Evolutionary conservation across 1,140 invertebrate genomes (phyloP).

Genomic region (Paramacrobiotus metropolitanus): DNA sequence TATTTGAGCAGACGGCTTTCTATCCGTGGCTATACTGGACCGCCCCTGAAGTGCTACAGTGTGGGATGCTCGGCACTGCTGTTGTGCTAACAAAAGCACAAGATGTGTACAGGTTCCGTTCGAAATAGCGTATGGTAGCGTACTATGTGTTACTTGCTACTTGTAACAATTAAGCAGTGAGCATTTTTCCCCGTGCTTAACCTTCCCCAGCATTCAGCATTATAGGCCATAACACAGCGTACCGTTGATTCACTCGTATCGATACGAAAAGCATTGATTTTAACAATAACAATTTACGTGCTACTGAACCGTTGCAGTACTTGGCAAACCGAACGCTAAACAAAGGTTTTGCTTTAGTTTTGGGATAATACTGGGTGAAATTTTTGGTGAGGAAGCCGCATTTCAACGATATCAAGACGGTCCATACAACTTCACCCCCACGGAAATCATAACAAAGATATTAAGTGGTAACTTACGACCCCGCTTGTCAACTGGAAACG

Average conservation of each 20-base stretch:
- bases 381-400: not conserved
- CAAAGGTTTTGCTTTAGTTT: too few relatives aligned
- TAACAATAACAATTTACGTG: not conserved
- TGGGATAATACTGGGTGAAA: not conserved
- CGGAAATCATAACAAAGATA: not conserved
- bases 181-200: too few relatives aligned
- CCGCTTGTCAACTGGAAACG: not conserved
- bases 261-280: too few relatives aligned
- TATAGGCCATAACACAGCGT: too few relatives aligned
- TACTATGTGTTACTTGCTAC: too few relatives aligned
- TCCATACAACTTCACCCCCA: constrained; percentile 1
- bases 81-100: not conserved
- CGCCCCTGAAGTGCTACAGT: not conserved
- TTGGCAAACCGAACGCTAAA: too few relatives aligned
- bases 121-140: too few relatives aligned
- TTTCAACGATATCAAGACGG: constrained; percentile 1
- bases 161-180: too few relatives aligned
- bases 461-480: not conserved
- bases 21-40: constrained; percentile 3
- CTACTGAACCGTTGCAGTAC: too few relatives aligned
- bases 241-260: too few relatives aligned
- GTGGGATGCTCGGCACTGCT: not conserved
- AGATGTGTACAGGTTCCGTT: constrained; percentile 1
- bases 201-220: too few relatives aligned
- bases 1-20: constrained; percentile 2